Base-by-base conservation (phyloP, 2,113 vertebrate genomes). In the Cyphomyrus discorhynchus region DNA sequence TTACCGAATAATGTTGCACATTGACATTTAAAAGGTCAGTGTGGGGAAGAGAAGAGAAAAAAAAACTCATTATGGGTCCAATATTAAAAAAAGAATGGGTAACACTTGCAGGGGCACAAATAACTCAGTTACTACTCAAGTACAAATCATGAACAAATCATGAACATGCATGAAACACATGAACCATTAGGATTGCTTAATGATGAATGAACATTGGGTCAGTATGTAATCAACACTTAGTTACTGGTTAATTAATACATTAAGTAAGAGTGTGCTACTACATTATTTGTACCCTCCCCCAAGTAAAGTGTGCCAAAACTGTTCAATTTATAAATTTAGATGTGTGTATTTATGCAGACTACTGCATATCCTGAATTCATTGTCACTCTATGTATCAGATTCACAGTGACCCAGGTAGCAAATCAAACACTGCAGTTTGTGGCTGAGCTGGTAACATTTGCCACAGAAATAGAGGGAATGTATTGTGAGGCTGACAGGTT, bases 401-500 rank as follows among this genome's bases (percentile, higher is more conserved):
- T 45, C 21, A n/a, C 82, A 47, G 45, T 24, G 45, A 10, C 21
- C 24, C 82, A 47, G 42, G 39, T 19, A 84, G 21, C 42, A 17
- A 84, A 84, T 84, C 2, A 84, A 47, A 47, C 45, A n/a, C 82
- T 11, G 3, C 35, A 83, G 39, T 17, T 84, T 84, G 42, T 24
- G 5, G 45, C 82, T 47, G 45, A 84, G 45, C 82, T 84, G 45
- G 82, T 84, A 24, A 46, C n/a, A 42, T 47, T 84, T 84, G 42
- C 19, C 5, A 84, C 21, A 84, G 42, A 46, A 84, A 84, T 17
- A 24, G 39, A 84, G 82, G 39, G 39, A 84, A 84, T 84, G 45
- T 46, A 47, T 84, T 47, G 82, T 47, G 21, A n/a, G 39, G 82
- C 82, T 84, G 82, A 47, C 82, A 84, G 82, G 82, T 84, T 84